These are phyloP conservation scores for Saguinus imperator DNA, from an alignment of 2,113 vertebrate genomes.

Conservation along the genomic window DNA sequence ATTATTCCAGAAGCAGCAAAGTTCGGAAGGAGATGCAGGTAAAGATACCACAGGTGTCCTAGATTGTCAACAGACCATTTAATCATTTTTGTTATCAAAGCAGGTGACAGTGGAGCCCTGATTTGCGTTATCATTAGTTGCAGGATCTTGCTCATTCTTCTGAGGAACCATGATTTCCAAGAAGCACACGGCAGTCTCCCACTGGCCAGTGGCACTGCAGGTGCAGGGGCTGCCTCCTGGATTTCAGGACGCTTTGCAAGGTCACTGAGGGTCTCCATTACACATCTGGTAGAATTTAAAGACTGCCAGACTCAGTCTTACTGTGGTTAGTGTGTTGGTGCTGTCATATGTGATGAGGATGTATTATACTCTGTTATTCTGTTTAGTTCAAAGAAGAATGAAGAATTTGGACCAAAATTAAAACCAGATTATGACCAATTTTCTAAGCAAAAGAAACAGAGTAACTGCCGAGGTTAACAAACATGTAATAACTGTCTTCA, in stretches of 20 bases:
- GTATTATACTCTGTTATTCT: constrained; percentile 45
- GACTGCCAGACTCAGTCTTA: constrained; percentile 31
- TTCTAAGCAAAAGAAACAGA: constrained; percentile 55
- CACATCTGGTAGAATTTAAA: background rate
- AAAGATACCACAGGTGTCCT: background rate
- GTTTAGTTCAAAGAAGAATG: constrained; percentile 40
- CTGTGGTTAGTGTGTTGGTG: constrained; percentile 49
- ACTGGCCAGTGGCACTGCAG: background rate
- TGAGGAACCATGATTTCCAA: constrained; percentile 43
- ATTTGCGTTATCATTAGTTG: constrained; percentile 47
- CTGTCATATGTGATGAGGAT: background rate
- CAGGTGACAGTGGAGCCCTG: constrained; percentile 1
- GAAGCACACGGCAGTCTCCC: background rate
- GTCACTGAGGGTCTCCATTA: background rate
- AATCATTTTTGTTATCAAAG: constrained; percentile 41
- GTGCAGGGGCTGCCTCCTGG: background rate
- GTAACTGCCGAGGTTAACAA: constrained; percentile 48
- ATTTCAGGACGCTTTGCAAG: constrained; percentile 29
- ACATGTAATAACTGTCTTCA: constrained; percentile 11
- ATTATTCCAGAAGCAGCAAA: constrained; percentile 18
- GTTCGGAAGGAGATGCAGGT: constrained; percentile 10
- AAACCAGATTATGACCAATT: constrained; percentile 48
- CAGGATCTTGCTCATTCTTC: constrained; percentile 32
- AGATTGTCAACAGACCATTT: constrained; percentile 1
- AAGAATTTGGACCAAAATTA: constrained; percentile 56